Conservation (phyloP, 2,888 invertebrate species). For the Theodoxus fluviatilis region DNA sequence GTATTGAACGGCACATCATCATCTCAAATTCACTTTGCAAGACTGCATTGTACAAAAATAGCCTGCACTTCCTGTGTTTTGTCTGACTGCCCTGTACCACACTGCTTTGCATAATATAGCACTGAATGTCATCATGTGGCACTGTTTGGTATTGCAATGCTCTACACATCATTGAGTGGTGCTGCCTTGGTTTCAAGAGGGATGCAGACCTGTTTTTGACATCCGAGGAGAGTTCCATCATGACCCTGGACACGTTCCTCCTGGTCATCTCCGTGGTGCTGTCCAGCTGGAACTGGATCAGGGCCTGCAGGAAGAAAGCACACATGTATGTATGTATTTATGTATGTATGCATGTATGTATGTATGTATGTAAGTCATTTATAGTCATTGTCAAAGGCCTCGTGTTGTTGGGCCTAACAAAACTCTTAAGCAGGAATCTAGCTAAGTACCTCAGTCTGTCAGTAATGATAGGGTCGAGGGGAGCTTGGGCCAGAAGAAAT, state of each 20-base stretch:
- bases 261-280: constrained; percentile 48
- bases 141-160: too few relatives aligned
- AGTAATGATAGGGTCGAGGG: neutral
- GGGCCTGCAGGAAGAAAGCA: constrained; percentile 39
- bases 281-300: constrained; percentile 58
- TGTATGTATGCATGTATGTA: neutral
- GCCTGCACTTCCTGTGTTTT: too few relatives aligned
- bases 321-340: neutral
- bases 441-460: neutral
- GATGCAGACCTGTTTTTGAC: constrained; percentile 37
- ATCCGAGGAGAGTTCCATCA: constrained; percentile 44
- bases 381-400: neutral
- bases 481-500: neutral
- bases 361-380: neutral
- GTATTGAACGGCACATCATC: too few relatives aligned
- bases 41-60: too few relatives aligned
- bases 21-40: too few relatives aligned
- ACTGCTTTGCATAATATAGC: too few relatives aligned
- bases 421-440: neutral
- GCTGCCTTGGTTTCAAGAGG: too few relatives aligned
- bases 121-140: too few relatives aligned
- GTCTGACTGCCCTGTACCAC: too few relatives aligned
- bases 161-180: too few relatives aligned
- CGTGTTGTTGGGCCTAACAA: neutral
- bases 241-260: constrained; percentile 51